These are phyloP conservation scores for Motacilla alba DNA, from an alignment of 2,113 vertebrate species.

Conservation along the genomic window DNA sequence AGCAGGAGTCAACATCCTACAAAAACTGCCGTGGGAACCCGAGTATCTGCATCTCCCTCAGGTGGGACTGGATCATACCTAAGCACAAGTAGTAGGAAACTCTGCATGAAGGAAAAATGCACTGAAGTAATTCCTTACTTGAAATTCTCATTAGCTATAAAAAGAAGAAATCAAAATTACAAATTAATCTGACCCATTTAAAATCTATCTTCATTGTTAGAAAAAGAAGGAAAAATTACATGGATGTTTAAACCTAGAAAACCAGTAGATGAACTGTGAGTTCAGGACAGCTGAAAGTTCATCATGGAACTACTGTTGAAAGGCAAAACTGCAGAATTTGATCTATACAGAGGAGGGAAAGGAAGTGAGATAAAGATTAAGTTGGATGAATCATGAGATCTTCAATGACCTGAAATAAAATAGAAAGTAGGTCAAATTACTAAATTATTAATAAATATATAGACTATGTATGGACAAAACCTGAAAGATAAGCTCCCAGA, in stretches of 20 bases:
- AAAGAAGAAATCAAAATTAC: background rate
- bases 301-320: background rate
- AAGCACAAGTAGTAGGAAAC: background rate
- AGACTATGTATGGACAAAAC: background rate
- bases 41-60: background rate
- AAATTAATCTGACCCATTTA: background rate
- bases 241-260: background rate
- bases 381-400: background rate
- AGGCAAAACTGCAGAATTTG: background rate
- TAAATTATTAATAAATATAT: background rate
- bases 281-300: background rate
- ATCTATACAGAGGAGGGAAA: background rate
- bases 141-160: background rate
- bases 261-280: background rate
- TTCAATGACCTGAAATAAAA: background rate
- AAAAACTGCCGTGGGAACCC: background rate
- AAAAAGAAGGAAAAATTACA: background rate
- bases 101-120: background rate
- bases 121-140: background rate
- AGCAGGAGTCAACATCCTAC: background rate
- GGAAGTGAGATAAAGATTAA: background rate
- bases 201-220: background rate
- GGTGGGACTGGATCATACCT: background rate
- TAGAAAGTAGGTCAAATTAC: background rate
- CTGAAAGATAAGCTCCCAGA: background rate